Conservation (phyloP, 1,140 invertebrate genomes). For the Copidosoma floridanum region DNA sequence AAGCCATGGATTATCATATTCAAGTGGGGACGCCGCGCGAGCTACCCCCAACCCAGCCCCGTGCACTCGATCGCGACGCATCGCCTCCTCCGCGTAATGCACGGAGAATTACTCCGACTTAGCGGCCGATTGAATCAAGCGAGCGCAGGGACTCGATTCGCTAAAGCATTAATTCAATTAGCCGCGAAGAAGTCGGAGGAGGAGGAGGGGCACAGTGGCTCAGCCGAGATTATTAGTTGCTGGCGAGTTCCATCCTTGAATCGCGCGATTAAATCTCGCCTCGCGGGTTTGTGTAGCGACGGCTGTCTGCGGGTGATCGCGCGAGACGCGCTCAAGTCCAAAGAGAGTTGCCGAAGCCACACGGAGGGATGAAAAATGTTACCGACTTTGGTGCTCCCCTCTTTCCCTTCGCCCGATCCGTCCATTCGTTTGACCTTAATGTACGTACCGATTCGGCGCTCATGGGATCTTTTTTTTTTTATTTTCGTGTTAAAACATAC, state of each 20-base stretch:
- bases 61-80: background rate
- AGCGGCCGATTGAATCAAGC: slow-evolving; percentile 26
- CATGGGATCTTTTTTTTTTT: no score
- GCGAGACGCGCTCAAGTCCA: no score
- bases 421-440: no score
- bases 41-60: background rate
- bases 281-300: background rate
- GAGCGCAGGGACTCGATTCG: slow-evolving; percentile 19
- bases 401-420: no score
- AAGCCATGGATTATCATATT: slow-evolving; percentile 11
- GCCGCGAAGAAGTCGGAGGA: background rate
- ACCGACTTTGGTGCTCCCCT: no score
- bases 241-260: slow-evolving; percentile 18
- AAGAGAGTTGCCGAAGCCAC: no score
- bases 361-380: no score
- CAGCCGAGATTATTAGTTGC: slow-evolving; percentile 13
- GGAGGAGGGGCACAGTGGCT: background rate
- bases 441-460: no score
- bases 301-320: no score
- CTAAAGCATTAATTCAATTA: slow-evolving; percentile 25
- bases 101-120: slow-evolving; percentile 27
- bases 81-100: slow-evolving; percentile 22
- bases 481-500: no score
- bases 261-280: slow-evolving; percentile 18
- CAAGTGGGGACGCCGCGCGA: background rate